Evolutionary conservation across 2,888 invertebrate genomes (phyloP), one percentile per base, ranked within the genome.

Genomic region (Drosophila pegasa): DNA sequence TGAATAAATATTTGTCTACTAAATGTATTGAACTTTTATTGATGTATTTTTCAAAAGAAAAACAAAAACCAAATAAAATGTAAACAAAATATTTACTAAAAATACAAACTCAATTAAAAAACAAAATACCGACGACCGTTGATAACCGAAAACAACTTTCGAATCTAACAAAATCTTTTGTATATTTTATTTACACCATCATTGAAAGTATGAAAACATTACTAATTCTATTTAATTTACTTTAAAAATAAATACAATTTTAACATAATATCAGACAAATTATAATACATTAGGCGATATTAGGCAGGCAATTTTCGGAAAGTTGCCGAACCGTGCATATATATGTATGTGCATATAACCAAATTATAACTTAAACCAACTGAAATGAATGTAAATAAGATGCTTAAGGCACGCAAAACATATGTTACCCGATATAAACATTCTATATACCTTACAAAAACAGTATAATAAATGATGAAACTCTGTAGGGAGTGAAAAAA

Each of bases 181-280:
- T 85, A 77, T 79, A 76, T 78, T 77, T 84, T 77, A 86, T 88
- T 90, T 89, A 90, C 90, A 90, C 90, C 90, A 90, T 90, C 90
- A 89, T 88, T 90, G 74, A 89, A 87, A 83, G 52, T 72, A 59
- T 52, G 47, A 27, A 33, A 22, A 22, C 38, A 41, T 29, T 41
- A 41, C 22, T 10, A 54, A 66, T 45, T 73, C 14, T 9, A 16
- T 58, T 66, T 52, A 38, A 61, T 63, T 50, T 16, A 40, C 55
- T 51, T 55, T 50, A 7, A 40, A 60, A 65, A 9, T 9, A 45
- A 25, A 16, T n/a, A 9, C n/a, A 58, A 52, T 52, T 55, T 52
- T 6, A 35, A 48, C 64, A 9, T 43, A 45, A 50, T 54, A 57
- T 38, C 43, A 47, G 16, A 41, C 41, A 62, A 69, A 56, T 48